Base-by-base conservation (phyloP, 2,797 vertebrate genomes). In the Phoxinus dragarum region DNA sequence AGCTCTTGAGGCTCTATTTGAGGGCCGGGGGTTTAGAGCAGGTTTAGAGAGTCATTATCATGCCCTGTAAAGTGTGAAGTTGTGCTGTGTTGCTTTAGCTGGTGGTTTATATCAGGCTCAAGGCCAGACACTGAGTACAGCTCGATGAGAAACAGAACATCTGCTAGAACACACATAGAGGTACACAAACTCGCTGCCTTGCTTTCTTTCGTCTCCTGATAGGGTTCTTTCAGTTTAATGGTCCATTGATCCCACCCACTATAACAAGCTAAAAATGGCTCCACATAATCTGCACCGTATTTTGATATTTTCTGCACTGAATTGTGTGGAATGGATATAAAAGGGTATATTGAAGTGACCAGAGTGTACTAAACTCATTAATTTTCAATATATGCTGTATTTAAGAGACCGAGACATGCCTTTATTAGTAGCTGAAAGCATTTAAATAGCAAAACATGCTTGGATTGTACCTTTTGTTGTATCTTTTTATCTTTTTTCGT, bases 141-240 rank as follows among this genome's bases (percentile, higher is more conserved):
- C 23, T 59, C 38, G 44, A 85, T 81, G 77, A 78, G 85, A 86
- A 72, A 84, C 87, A 72, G 54, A 80, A 80, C 87, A 85, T 88
- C 84, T 86, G 64, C 68, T 69, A 64, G 40, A 76, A 66, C 77
- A 84, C 76, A 84, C 80, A 52, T 40, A 67, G 54, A 86, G 66
- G 69, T 69, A 6, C 77, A 75, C 78, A 44, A 54, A 16, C 44
- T 66, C n/a, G 16, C 47, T n/a, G n/a, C 52, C 77, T 68, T n/a
- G 11, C 34, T 23, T 54, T 34, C 73, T 56, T 23, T 17, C 34
- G 59, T 68, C 71, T 77, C 42, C 44, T 67, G 67, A 40, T 56
- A 44, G 23, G 38, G 38, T 19, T 64, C 56, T 61, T 8, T 78
- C 54, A 38, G 11, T 76, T 76, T 56, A 74, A 76, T n/a, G 36